Conservation (phyloP, 2,113 vertebrate species). For the Erinaceus europaeus region DNA sequence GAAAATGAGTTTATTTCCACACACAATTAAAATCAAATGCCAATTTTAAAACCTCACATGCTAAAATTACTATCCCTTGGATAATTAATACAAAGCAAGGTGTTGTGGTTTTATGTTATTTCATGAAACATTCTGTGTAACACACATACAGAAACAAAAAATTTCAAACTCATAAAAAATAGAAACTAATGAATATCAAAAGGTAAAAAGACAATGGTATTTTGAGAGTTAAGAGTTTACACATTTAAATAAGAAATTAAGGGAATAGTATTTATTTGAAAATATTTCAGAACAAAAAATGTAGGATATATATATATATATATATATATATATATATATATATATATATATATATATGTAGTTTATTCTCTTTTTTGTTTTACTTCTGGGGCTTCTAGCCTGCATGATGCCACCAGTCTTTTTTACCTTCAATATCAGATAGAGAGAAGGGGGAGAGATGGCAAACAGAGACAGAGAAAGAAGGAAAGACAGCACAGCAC, state of each 20-base stretch:
- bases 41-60: not conserved
- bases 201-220: not conserved
- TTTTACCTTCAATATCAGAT: too few species aligned
- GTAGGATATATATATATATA: too few species aligned
- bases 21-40: not conserved
- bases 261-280: constrained; percentile 1
- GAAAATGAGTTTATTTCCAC: not conserved
- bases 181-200: not conserved
- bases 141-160: not conserved
- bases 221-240: too few species aligned
- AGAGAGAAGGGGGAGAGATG: too few species aligned
- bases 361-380: too few species aligned
- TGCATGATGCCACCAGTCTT: too few species aligned
- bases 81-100: not conserved
- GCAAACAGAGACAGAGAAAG: too few species aligned
- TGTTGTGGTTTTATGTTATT: not conserved
- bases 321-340: too few species aligned
- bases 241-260: not conserved
- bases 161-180: constrained; percentile 4
- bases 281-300: not conserved
- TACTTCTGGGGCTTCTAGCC: too few species aligned
- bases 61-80: not conserved
- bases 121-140: not conserved
- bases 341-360: too few species aligned
- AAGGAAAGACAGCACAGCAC: too few species aligned